A percentile compares a stretch with the other conserved stretches of the same genome.
These are phyloP conservation scores for Acestrorhynchus altus DNA, from an alignment of 2,797 vertebrate species.

Conservation along the genomic window DNA sequence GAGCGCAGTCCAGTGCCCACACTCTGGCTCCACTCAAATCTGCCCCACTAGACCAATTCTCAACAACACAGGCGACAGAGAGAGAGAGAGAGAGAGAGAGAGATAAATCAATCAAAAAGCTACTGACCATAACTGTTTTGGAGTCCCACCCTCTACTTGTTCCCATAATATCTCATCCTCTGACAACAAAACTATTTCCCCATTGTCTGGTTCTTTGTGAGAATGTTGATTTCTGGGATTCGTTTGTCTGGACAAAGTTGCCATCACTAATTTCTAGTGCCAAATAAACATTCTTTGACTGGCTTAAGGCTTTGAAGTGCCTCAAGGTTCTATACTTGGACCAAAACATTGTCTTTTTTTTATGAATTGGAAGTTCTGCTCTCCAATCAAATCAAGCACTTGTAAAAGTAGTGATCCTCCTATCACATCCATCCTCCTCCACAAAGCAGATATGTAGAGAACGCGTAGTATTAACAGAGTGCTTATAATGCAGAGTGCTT, in stretches of 20 bases:
- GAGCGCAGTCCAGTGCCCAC: slow-evolving; percentile 81
- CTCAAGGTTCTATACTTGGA: neutral
- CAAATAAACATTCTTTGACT: slow-evolving; percentile 26
- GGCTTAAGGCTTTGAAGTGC: slow-evolving; percentile 3
- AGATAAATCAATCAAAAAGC: slow-evolving; percentile 53
- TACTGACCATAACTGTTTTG: slow-evolving; percentile 36
- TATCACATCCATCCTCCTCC: no score
- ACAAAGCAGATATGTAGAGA: no score
- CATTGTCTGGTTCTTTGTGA: slow-evolving; percentile 36
- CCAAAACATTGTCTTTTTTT: neutral
- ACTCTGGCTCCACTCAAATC: slow-evolving; percentile 86
- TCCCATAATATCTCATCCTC: slow-evolving; percentile 25
- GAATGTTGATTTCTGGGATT: slow-evolving; percentile 29
- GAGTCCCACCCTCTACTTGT: slow-evolving; percentile 9
- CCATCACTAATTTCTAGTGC: neutral
- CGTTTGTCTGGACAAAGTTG: slow-evolving; percentile 35
- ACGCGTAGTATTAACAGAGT: no score
- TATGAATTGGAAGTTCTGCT: slow-evolving; percentile 2
- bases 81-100: slow-evolving; percentile 12
- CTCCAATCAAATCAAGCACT: neutral
- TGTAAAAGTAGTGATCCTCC: no score
- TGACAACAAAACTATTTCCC: slow-evolving; percentile 32
- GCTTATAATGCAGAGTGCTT: no score
- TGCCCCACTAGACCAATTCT: slow-evolving; percentile 70
- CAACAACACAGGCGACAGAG: slow-evolving; percentile 74